Evolutionary conservation across 2,888 invertebrate genomes (phyloP).

Genomic region (Heliconius cydno): DNA sequence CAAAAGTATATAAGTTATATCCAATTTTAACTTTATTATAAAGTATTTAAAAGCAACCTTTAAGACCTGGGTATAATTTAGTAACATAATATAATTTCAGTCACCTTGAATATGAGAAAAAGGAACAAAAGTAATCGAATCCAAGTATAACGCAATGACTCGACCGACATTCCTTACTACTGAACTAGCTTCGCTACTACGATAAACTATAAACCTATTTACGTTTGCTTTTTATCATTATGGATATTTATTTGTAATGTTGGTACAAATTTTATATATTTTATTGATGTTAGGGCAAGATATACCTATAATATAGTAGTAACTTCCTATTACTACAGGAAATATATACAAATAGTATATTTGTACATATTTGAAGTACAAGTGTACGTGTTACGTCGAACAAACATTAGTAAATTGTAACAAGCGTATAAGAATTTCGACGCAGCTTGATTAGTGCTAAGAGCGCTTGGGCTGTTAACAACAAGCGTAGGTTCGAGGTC

Average conservation of each 20-base stretch:
- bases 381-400: too few relatives aligned
- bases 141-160: constrained; percentile 18
- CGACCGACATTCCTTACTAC: constrained; percentile 32
- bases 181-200: background rate
- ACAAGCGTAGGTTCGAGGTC: too few relatives aligned
- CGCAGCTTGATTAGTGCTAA: too few relatives aligned
- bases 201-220: background rate
- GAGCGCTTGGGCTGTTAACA: too few relatives aligned
- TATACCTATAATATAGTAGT: background rate
- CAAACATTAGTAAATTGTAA: too few relatives aligned
- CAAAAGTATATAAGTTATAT: background rate
- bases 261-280: background rate
- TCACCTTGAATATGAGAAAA: background rate
- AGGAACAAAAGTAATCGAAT: background rate
- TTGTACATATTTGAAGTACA: too few relatives aligned
- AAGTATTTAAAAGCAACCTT: too few relatives aligned
- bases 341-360: too few relatives aligned
- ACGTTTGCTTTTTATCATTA: background rate
- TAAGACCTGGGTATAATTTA: background rate
- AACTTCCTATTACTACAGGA: too few relatives aligned
- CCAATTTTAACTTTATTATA: too few relatives aligned
- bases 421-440: too few relatives aligned
- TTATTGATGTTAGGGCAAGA: background rate
- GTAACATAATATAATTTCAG: background rate
- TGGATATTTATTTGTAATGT: background rate